These are phyloP conservation scores for Drosophila mauritiana DNA, from an alignment of 1,140 invertebrate species.

Conservation along the genomic window DNA sequence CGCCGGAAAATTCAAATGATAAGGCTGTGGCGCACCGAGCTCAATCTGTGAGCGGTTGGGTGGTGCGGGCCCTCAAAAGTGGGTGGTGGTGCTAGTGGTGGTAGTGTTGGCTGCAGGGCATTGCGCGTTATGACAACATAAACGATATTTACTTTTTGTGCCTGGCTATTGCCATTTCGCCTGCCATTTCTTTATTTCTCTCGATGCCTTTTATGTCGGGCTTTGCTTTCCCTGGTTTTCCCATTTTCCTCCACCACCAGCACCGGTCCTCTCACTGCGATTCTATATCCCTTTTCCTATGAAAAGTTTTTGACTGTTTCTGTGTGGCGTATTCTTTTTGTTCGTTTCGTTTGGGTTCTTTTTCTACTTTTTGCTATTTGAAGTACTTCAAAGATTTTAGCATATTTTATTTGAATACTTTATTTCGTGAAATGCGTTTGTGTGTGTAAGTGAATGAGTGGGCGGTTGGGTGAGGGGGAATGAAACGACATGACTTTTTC, in stretches of 20 bases:
- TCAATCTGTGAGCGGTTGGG: constrained; percentile 18
- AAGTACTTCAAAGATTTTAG: constrained; percentile 83
- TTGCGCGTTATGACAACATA: constrained; percentile 82
- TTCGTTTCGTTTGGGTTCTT: constrained; percentile 53
- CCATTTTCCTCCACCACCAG: constrained; percentile 24
- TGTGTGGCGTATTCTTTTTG: constrained; percentile 47
- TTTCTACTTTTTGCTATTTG: constrained; percentile 73
- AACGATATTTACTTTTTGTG: constrained; percentile 82
- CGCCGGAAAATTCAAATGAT: constrained; percentile 76
- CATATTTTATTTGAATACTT: constrained; percentile 84
- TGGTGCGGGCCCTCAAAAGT: constrained; percentile 15
- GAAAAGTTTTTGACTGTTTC: constrained; percentile 72
- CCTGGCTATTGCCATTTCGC: constrained; percentile 43
- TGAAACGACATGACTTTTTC: constrained; percentile 74
- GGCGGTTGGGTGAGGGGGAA: not conserved
- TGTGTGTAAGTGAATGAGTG: constrained; percentile 7
- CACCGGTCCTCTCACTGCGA: not conserved
- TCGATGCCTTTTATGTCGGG: constrained; percentile 50
- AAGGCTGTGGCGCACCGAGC: constrained; percentile 43
- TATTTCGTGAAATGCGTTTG: constrained; percentile 75
- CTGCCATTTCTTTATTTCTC: constrained; percentile 48
- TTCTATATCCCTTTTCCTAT: constrained; percentile 4
- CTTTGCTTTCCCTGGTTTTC: constrained; percentile 40
- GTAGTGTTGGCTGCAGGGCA: constrained; percentile 54
- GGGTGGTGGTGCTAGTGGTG: not conserved